Conservation (phyloP, 2,113 vertebrate species). For the Blennius ocellaris region DNA sequence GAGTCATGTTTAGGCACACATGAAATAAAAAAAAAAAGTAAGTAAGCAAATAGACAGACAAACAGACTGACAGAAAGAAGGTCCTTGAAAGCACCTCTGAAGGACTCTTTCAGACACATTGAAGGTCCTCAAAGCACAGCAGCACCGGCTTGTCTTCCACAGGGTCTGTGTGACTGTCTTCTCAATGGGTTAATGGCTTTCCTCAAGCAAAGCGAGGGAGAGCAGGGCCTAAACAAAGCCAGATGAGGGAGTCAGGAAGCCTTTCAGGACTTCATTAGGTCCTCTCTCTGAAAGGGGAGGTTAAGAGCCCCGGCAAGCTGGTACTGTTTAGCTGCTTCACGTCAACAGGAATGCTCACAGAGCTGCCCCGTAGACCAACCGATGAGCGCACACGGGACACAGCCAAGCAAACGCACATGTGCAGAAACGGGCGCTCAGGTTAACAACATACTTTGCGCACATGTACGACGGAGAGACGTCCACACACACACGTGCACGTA, state of each 20-base stretch:
- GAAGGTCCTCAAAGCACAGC: constrained; percentile 21
- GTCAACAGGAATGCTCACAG: constrained; percentile 84
- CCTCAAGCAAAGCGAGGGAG: constrained; percentile 76
- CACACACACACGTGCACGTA: neutral
- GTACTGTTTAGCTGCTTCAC: constrained; percentile 86
- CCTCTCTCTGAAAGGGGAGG: constrained; percentile 79
- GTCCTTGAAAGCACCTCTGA: too few species aligned
- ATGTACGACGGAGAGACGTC: constrained; percentile 7
- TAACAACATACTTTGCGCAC: constrained; percentile 12
- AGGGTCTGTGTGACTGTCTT: constrained; percentile 74
- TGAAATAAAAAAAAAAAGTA: too few species aligned
- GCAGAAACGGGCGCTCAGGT: constrained; percentile 3
- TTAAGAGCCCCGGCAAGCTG: constrained; percentile 84
- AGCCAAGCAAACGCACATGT: constrained; percentile 12
- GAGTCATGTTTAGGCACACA: constrained; percentile 33
- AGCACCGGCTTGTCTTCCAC: constrained; percentile 42
- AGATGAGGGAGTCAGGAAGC: constrained; percentile 86
- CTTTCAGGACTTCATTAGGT: constrained; percentile 88
- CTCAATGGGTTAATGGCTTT: constrained; percentile 83
- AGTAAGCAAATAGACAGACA: too few species aligned
- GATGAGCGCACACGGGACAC: constrained; percentile 45
- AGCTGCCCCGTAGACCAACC: constrained; percentile 73
- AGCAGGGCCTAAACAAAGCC: constrained; percentile 82
- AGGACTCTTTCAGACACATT: constrained; percentile 15
- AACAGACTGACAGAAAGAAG: too few species aligned